Evolutionary conservation across 2,113 vertebrate species (phyloP).

Genomic region (Myxocyprinus asiaticus): DNA sequence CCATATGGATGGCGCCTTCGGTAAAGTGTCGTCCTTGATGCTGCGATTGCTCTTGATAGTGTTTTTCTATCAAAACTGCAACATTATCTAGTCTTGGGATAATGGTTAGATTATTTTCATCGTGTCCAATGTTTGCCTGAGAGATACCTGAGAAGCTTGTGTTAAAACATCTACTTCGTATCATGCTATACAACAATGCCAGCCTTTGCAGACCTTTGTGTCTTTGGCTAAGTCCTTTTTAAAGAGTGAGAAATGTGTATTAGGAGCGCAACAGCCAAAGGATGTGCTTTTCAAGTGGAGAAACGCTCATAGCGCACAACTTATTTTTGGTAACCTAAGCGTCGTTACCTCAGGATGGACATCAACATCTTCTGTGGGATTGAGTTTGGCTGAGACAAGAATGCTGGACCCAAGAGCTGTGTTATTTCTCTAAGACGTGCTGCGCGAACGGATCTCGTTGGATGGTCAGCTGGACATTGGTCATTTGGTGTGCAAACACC

Average conservation of each 20-base stretch:
- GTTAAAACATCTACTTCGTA: not conserved
- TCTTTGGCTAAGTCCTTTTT: too few species aligned
- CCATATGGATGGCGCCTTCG: too few species aligned
- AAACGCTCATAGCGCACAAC: not conserved
- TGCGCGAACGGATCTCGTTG: slow-evolving; percentile 12
- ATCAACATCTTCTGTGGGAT: slow-evolving; percentile 13
- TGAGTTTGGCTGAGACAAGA: not conserved
- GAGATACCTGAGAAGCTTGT: not conserved
- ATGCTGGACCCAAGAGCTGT: not conserved
- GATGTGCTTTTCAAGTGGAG: slow-evolving; percentile 14
- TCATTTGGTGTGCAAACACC: not conserved
- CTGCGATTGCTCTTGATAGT: too few species aligned
- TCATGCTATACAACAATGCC: not conserved
- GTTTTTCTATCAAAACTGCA: too few species aligned
- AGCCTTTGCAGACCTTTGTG: slow-evolving; percentile 38
- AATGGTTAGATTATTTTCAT: too few species aligned
- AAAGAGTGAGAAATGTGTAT: slow-evolving; percentile 18
- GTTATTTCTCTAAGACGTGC: not conserved
- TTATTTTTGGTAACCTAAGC: not conserved
- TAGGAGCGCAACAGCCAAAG: slow-evolving; percentile 19
- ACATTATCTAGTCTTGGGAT: too few species aligned
- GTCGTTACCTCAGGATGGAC: slow-evolving; percentile 8
- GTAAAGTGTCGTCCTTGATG: too few species aligned
- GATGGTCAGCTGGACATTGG: slow-evolving; percentile 16
- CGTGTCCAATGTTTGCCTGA: not conserved